Evolutionary conservation across 2,888 invertebrate species (phyloP).

Genomic region (Strigamia transsilvanica): DNA sequence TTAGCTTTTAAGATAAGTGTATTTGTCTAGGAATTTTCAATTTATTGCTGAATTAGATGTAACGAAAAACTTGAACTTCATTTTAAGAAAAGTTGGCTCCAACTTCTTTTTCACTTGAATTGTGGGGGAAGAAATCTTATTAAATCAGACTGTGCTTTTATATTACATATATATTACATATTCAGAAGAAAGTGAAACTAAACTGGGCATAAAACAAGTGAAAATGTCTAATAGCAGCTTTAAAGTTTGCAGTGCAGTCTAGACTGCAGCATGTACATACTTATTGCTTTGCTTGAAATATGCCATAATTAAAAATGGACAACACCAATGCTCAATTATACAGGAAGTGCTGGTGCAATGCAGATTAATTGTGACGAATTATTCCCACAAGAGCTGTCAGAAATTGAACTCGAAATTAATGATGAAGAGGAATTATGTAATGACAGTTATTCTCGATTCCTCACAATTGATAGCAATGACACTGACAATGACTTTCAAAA

Average conservation of each 20-base stretch:
- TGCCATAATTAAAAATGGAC: neutral
- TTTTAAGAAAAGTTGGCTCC: neutral
- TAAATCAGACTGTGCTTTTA: slow-evolving; percentile 4
- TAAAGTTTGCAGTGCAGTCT: too few species aligned
- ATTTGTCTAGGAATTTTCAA: slow-evolving; percentile 22
- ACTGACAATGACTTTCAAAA: neutral
- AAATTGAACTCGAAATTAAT: slow-evolving; percentile 15
- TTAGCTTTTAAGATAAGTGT: slow-evolving; percentile 8
- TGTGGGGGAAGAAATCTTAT: neutral
- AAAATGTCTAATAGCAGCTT: neutral
- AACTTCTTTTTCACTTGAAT: neutral
- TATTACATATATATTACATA: neutral
- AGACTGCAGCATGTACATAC: neutral
- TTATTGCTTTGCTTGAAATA: neutral
- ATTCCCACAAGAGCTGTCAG: neutral
- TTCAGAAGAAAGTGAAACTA: neutral
- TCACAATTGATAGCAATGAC: neutral
- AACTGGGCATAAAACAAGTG: neutral
- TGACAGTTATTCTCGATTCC: neutral
- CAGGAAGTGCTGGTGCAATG: neutral
- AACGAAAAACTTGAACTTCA: slow-evolving; percentile 13
- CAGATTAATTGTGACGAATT: slow-evolving; percentile 13
- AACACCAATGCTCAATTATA: neutral
- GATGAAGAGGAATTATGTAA: slow-evolving; percentile 19
- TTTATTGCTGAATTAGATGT: slow-evolving; percentile 28